Evolutionary conservation across 2,113 vertebrate species (phyloP), one percentile per base, ranked within the genome.

Genomic region (Cyanoramphus novaezelandiae): DNA sequence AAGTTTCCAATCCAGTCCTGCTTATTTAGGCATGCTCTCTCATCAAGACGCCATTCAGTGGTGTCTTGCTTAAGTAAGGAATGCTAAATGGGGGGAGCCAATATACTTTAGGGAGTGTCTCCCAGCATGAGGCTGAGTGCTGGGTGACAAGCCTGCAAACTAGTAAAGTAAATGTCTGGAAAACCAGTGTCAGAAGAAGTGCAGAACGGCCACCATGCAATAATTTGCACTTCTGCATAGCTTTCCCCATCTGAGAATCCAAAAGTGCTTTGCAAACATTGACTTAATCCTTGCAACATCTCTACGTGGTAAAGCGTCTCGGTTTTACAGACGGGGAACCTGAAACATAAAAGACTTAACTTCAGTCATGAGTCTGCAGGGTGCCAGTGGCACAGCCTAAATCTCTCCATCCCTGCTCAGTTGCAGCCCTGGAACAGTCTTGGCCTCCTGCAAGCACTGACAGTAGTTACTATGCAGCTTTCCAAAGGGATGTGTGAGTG

Each of bases 11-110:
- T 90, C 90, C 92, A 65, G 72, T 68, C 76, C 80, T 96, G 95
- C 96, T 97, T 96, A 95, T 92, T 96, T 95, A 95, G 95, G 96
- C 96, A 84, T 86, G 70, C 88, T 93, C 25, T 83, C 91, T 92
- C 91, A 95, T 91, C 9, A 1, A 63, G 63, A 89, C 11, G 6
- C 94, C 82, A 82, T 96, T 91, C 96, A 89, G 93, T 29, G 92
- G 88, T 95, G 91, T 92, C 93, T 95, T 94, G 91, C 95, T 88
- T 69, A 88, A 97, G 67, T 82, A 72, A 95, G 88, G 86, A 96
- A 96, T 97, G 96, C 86, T 94, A 93, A 35, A 79, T 74, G 70
- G 91, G 87, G 82, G 92, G 74, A 96, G 96, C 83, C 86, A 89
- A 4, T 94, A 81, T 81, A 84, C 83, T 95, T 96, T 20, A 96